Evolutionary conservation across 2,888 invertebrate species (phyloP).

Genomic region (Agrochola lota): DNA sequence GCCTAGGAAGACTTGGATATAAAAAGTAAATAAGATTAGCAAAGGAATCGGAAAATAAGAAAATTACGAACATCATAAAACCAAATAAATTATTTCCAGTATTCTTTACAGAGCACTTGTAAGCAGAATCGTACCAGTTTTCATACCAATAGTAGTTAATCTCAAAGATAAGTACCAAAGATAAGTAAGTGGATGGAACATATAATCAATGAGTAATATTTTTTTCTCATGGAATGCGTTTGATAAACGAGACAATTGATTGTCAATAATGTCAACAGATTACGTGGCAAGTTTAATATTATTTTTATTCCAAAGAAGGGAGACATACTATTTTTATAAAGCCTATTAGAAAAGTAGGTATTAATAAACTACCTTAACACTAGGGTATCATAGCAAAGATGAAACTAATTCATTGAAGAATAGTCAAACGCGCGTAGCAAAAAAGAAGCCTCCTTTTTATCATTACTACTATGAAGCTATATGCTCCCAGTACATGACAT

Average conservation of each 20-base stretch:
- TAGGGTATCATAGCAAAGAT: slow-evolving; percentile 39
- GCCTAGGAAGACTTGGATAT: neutral
- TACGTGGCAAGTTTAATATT: slow-evolving; percentile 21
- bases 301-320: slow-evolving; percentile 7
- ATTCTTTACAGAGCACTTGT: slow-evolving; percentile 10
- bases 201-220: slow-evolving; percentile 51
- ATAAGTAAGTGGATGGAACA: slow-evolving; percentile 46
- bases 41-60: slow-evolving; percentile 6
- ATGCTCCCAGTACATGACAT: slow-evolving; percentile 58
- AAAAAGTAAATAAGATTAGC: neutral
- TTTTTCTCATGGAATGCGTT: slow-evolving; percentile 62
- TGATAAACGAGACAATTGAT: slow-evolving; percentile 49
- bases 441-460: slow-evolving; percentile 21
- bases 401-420: slow-evolving; percentile 2
- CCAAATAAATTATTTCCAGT: neutral
- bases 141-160: slow-evolving; percentile 25
- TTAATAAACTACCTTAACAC: slow-evolving; percentile 27
- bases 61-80: neutral
- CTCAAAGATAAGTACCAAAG: slow-evolving; percentile 49
- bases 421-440: neutral
- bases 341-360: slow-evolving; percentile 22
- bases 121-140: slow-evolving; percentile 29
- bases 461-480: slow-evolving; percentile 15
- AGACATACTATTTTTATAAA: neutral
- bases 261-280: slow-evolving; percentile 34